A percentile compares a stretch with the other conserved stretches of the same genome.
Conservation (phyloP, 2,113 vertebrate species). For the Actenoides hombroni region DNA sequence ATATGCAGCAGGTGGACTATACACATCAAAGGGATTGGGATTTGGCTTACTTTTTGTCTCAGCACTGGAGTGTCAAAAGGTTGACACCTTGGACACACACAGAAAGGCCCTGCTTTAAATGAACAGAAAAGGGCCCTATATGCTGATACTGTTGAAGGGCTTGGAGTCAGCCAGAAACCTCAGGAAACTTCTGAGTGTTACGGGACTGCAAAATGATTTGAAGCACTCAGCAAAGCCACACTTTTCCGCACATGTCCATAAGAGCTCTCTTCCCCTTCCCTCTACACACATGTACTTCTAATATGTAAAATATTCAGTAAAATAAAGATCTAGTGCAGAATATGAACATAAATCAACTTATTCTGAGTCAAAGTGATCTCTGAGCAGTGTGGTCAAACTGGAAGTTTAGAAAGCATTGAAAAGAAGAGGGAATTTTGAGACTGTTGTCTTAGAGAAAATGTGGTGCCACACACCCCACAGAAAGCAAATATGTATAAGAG, state of each 20-base stretch:
- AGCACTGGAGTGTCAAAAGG: neutral
- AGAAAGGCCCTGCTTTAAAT: neutral
- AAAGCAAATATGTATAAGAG: neutral
- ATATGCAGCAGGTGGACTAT: neutral
- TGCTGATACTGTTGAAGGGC: neutral
- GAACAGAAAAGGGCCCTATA: neutral
- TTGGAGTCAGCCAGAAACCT: neutral
- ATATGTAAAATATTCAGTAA: neutral
- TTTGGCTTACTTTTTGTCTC: neutral
- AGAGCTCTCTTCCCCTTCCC: neutral
- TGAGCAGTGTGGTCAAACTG: neutral
- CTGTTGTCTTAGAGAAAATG: neutral
- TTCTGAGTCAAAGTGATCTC: neutral
- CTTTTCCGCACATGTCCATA: rapidly evolving
- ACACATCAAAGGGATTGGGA: neutral
- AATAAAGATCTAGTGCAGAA: neutral
- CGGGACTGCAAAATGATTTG: neutral
- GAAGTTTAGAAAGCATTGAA: neutral
- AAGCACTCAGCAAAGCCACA: neutral
- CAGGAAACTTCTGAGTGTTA: neutral
- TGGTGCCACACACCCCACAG: neutral
- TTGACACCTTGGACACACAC: neutral
- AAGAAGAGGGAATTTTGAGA: neutral
- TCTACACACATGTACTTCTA: neutral
- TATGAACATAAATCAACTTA: neutral